Evolutionary conservation across 53 echinoderm and acorn worm species (phyloP).

Genomic region (Hippasteria phrygiana): DNA sequence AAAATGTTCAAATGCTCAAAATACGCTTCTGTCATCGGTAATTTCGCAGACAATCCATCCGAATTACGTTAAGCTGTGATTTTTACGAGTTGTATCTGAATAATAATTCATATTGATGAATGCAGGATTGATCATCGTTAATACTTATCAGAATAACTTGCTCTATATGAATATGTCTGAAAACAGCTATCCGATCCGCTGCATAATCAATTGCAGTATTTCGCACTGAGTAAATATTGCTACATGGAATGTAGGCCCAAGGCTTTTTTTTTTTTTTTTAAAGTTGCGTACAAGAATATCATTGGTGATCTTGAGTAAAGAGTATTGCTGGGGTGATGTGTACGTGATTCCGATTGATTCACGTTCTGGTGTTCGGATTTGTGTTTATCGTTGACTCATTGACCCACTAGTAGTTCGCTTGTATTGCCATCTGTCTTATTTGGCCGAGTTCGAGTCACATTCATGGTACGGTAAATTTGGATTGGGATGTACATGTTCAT

Average conservation of each 20-base stretch:
- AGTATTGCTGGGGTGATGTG: too few species aligned
- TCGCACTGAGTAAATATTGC: background rate
- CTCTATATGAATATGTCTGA: background rate
- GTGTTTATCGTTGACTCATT: too few species aligned
- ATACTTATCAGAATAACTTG: background rate
- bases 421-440: too few species aligned
- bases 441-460: too few species aligned
- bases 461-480: too few species aligned
- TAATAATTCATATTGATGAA: background rate
- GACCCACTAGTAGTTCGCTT: too few species aligned
- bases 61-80: background rate
- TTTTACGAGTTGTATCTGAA: background rate
- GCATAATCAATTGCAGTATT: background rate
- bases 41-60: background rate
- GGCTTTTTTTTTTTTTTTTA: too few species aligned
- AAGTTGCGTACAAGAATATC: too few species aligned
- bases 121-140: background rate
- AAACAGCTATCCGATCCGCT: background rate
- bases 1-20: too few species aligned
- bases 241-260: background rate
- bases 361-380: too few species aligned
- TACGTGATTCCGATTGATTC: too few species aligned
- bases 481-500: background rate
- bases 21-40: background rate
- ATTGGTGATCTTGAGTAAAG: too few species aligned